Conservation (phyloP, 1,140 invertebrate genomes). For the Eriosoma lanigerum region DNA sequence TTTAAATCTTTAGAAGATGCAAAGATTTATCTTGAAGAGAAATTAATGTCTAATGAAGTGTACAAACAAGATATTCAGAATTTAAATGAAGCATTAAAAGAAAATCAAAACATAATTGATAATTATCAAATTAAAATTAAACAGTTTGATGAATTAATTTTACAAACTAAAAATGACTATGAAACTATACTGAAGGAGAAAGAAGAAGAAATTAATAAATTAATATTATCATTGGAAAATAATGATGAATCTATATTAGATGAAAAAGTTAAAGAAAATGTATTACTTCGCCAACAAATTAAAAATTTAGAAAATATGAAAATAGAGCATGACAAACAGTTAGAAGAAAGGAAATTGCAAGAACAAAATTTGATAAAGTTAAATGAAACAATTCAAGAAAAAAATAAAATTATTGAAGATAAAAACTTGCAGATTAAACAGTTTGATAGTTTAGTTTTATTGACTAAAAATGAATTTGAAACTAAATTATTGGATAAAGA, state of each 20-base stretch:
- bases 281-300: background rate
- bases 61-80: background rate
- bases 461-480: background rate
- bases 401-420: conserved; percentile 6
- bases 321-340: background rate
- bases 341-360: background rate
- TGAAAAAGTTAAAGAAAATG: conserved; percentile 25
- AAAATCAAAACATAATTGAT: conserved; percentile 30
- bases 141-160: background rate
- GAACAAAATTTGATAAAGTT: background rate
- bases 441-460: background rate
- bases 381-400: conserved; percentile 11
- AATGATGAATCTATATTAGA: conserved; percentile 1
- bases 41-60: background rate
- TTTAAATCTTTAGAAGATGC: conserved; percentile 23
- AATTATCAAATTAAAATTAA: conserved; percentile 13
- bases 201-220: conserved; percentile 35
- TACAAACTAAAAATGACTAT: background rate
- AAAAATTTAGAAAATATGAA: background rate
- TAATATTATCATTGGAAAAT: conserved; percentile 3
- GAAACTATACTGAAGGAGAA: background rate
- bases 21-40: conserved; percentile 5
- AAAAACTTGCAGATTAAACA: background rate
- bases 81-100: conserved; percentile 1
- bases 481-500: background rate